phyloP scores from a whole-genome alignment of 2,888 invertebrate genomes.

The Augochlorella aurata region DNA sequence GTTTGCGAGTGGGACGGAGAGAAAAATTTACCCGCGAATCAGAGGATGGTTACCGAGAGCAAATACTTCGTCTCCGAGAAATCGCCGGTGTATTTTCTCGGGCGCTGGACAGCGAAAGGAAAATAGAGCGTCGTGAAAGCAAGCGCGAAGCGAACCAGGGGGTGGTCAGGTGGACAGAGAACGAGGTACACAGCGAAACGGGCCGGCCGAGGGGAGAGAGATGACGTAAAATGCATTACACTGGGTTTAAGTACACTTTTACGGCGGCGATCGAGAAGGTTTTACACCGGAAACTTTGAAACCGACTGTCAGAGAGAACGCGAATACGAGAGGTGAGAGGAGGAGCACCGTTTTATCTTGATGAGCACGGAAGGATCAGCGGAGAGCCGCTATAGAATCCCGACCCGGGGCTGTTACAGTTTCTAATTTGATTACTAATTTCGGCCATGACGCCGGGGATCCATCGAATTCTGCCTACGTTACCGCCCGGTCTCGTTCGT shows the following conservation, averaged over 20 bases:
- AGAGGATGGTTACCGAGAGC: constrained; percentile 5
- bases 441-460: constrained; percentile 13
- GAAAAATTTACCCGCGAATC: constrained; percentile 10
- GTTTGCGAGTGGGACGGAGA: too few relatives aligned
- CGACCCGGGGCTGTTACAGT: constrained; percentile 6
- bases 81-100: constrained; percentile 18
- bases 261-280: constrained; percentile 53
- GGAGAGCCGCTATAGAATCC: not conserved
- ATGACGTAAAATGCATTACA: constrained; percentile 64
- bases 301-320: constrained; percentile 35
- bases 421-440: constrained; percentile 42
- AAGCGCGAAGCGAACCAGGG: not conserved
- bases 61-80: constrained; percentile 6
- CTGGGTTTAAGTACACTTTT: constrained; percentile 62
- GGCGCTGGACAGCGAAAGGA: constrained; percentile 2
- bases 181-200: not conserved
- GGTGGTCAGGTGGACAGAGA: not conserved
- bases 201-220: constrained; percentile 13
- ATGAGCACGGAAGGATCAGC: constrained; percentile 38
- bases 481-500: not conserved
- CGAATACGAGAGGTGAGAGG: not conserved
- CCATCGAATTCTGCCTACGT: constrained; percentile 3
- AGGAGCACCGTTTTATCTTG: constrained; percentile 39
- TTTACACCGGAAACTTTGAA: constrained; percentile 60
- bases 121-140: not conserved